Evolutionary conservation across 2,113 vertebrate genomes (phyloP).

Genomic region (Sinosuthora webbiana): DNA sequence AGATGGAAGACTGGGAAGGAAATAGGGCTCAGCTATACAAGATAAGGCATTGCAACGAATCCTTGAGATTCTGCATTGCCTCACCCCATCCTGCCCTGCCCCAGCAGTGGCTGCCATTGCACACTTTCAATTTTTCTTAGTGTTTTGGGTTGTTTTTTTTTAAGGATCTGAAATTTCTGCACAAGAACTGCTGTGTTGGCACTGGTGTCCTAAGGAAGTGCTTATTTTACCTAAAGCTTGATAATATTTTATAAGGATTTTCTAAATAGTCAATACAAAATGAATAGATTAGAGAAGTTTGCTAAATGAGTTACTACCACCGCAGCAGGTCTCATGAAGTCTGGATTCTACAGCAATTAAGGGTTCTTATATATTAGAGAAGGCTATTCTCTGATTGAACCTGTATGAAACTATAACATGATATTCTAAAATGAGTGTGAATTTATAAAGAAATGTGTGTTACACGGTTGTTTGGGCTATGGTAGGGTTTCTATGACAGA

Average conservation of each 20-base stretch:
- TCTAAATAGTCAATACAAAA: background rate
- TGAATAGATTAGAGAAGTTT: background rate
- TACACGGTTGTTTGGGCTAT: rapidly evolving
- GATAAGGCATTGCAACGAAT: rapidly evolving
- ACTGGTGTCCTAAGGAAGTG: background rate
- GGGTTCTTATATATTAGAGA: background rate
- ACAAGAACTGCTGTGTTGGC: background rate
- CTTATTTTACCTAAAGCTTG: background rate
- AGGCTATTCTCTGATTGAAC: background rate
- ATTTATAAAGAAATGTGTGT: background rate
- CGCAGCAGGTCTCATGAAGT: background rate
- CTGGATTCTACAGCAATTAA: background rate
- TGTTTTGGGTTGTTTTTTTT: background rate
- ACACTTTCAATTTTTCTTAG: background rate
- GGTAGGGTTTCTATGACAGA: background rate
- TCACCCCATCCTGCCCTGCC: background rate
- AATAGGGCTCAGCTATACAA: background rate
- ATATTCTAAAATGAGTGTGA: background rate
- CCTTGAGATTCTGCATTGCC: background rate
- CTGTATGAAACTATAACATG: background rate
- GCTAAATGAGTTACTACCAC: background rate
- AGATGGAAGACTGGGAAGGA: background rate
- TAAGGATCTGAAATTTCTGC: background rate
- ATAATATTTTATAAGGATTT: background rate
- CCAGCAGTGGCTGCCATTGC: background rate